Evolutionary conservation across 2,113 vertebrate species (phyloP).

Genomic region (Chrysochloris asiatica): DNA sequence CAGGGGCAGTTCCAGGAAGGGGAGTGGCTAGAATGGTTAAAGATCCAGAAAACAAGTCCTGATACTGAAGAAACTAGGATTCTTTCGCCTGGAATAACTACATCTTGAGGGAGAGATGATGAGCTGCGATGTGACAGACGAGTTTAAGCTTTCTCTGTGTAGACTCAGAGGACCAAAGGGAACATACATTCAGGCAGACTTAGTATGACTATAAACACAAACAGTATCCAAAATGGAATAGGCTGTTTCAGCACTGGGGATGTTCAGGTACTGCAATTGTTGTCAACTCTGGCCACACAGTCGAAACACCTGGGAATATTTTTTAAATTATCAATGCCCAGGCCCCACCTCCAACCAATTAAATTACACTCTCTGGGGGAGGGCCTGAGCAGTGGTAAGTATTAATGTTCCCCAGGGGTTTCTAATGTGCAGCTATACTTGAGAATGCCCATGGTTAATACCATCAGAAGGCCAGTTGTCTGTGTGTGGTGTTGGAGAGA

Average conservation of each 20-base stretch:
- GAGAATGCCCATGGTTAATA: conserved; percentile 53
- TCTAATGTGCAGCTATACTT: conserved; percentile 8
- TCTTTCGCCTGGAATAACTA: not conserved
- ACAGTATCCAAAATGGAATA: not conserved
- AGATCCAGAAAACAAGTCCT: not conserved
- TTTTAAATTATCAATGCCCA: conserved; percentile 39
- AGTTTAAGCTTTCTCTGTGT: not conserved
- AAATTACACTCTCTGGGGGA: conserved; percentile 53
- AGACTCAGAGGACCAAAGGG: not conserved
- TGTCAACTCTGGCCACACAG: not conserved
- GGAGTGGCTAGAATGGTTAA: not conserved
- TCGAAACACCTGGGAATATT: conserved; percentile 25
- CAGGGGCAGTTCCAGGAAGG: not conserved
- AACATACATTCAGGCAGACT: not conserved
- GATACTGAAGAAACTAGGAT: not conserved
- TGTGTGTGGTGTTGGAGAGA: not conserved
- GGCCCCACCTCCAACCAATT: not conserved
- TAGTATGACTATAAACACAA: not conserved
- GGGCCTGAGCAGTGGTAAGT: not conserved
- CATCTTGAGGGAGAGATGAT: conserved; percentile 10
- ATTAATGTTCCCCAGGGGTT: conserved; percentile 29
- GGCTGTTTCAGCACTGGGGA: not conserved
- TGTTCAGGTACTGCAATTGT: not conserved
- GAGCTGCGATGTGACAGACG: conserved; percentile 8
- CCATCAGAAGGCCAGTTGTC: not conserved